Conservation (phyloP, 1,140 invertebrate species). For the Drosophila burlai region DNA sequence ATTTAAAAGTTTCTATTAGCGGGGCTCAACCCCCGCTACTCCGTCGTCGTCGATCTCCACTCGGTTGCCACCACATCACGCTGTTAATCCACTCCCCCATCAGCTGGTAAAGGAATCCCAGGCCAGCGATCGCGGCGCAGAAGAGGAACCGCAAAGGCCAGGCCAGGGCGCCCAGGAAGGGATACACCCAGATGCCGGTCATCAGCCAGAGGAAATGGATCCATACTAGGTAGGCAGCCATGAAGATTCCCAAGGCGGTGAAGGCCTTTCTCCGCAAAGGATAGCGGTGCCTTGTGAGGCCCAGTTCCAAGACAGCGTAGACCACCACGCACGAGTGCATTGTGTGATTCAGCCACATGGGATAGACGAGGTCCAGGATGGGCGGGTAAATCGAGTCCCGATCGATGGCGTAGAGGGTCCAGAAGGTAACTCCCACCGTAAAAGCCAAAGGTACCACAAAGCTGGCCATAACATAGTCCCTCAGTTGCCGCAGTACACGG, state of each 20-base stretch:
- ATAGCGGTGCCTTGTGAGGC: constrained; percentile 88
- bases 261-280: constrained; percentile 87
- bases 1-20: background rate
- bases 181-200: constrained; percentile 93
- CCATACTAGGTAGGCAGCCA: constrained; percentile 90
- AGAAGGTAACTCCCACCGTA: constrained; percentile 95
- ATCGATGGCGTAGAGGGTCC: constrained; percentile 93
- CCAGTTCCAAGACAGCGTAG: constrained; percentile 89
- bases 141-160: constrained; percentile 86
- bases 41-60: no score
- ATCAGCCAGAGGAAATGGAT: constrained; percentile 89
- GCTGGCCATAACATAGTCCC: constrained; percentile 89
- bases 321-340: constrained; percentile 92
- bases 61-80: background rate
- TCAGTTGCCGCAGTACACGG: constrained; percentile 88
- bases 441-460: constrained; percentile 91
- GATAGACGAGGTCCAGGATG: constrained; percentile 90
- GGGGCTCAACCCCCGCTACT: background rate
- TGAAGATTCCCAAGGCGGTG: constrained; percentile 86
- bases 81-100: constrained; percentile 42
- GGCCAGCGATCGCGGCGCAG: constrained; percentile 9
- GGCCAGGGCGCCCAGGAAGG: constrained; percentile 90
- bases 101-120: constrained; percentile 42
- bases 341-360: constrained; percentile 94
- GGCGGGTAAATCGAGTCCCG: constrained; percentile 92